phyloP scores from a whole-genome alignment of 2,113 vertebrate species.

The Esox niger region DNA sequence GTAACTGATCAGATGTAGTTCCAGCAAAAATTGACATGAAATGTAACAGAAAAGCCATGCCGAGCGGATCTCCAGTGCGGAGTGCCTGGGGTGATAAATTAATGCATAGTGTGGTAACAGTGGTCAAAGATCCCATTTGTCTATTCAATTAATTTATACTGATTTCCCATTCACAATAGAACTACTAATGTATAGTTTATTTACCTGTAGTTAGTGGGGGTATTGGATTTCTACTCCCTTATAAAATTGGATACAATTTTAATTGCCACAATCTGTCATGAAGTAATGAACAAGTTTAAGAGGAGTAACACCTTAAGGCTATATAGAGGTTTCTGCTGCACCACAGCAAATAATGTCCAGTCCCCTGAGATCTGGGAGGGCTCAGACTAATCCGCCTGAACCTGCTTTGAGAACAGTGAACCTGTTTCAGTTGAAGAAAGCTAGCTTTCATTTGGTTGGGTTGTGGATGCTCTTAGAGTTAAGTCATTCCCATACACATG shows the following conservation, averaged over 20 bases:
- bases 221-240: slow-evolving; percentile 17
- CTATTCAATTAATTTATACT: too few relatives aligned
- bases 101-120: slow-evolving; percentile 27
- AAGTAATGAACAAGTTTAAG: slow-evolving; percentile 42
- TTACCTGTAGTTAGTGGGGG: not conserved
- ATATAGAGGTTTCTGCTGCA: slow-evolving; percentile 21
- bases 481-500: slow-evolving; percentile 24
- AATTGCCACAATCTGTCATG: slow-evolving; percentile 54
- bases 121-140: too few relatives aligned
- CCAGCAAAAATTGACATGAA: slow-evolving; percentile 3
- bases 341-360: slow-evolving; percentile 33
- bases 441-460: not conserved
- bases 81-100: slow-evolving; percentile 20
- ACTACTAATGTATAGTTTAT: too few relatives aligned
- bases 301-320: slow-evolving; percentile 21
- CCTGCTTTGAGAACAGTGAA: slow-evolving; percentile 3
- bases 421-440: not conserved
- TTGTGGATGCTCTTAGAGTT: slow-evolving; percentile 28
- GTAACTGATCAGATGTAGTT: not conserved
- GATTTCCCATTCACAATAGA: too few relatives aligned
- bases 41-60: not conserved
- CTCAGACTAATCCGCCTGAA: slow-evolving; percentile 26
- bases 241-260: slow-evolving; percentile 44
- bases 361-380: slow-evolving; percentile 32
- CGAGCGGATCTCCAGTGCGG: not conserved